Percentiles rank a stretch among this genome's conserved stretches.
Evolutionary conservation across 2,797 vertebrate species (phyloP).

Genomic region (Mionectes olivaceus): DNA sequence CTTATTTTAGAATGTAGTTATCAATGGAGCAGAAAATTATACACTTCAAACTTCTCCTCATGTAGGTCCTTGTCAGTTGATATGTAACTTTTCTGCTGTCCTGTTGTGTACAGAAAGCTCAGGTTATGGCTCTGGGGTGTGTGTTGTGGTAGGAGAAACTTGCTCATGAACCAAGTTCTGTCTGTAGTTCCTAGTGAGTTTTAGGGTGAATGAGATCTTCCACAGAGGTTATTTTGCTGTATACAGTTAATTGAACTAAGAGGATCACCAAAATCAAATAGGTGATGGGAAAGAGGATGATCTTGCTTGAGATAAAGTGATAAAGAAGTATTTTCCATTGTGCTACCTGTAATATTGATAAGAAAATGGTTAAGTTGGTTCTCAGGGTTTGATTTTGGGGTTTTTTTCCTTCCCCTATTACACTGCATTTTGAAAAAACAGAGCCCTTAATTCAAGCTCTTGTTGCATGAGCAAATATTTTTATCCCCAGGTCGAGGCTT

Average conservation of each 20-base stretch:
- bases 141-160: neutral
- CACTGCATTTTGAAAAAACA: neutral
- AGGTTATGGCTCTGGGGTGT: neutral
- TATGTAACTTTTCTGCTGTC: neutral
- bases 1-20: neutral
- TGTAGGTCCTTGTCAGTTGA: neutral
- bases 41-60: neutral
- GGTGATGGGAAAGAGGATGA: neutral
- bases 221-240: neutral
- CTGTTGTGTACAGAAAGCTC: neutral
- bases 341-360: neutral
- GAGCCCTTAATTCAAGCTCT: neutral
- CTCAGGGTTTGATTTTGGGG: neutral
- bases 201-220: neutral
- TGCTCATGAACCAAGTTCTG: neutral
- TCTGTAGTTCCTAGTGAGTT: neutral
- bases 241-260: neutral
- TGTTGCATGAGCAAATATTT: neutral
- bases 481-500: neutral
- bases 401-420: accelerated
- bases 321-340: neutral
- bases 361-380: neutral
- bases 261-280: neutral
- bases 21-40: neutral
- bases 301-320: neutral